These are phyloP conservation scores for Synanthedon tipuliformis DNA, from an alignment of 2,888 invertebrate genomes.

Conservation along the genomic window DNA sequence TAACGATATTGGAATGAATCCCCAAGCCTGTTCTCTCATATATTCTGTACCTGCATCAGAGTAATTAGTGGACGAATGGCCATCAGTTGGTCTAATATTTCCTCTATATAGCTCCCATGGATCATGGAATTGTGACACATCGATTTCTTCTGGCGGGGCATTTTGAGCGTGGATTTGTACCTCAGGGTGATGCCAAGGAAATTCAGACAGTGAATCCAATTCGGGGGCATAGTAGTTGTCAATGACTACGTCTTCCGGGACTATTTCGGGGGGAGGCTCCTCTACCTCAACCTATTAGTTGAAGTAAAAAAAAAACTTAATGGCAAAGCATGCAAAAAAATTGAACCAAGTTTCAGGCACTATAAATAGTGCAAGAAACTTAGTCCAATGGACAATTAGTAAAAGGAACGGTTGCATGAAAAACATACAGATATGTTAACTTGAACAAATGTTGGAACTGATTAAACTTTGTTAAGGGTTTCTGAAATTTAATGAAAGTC, in stretches of 20 bases:
- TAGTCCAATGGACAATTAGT: conserved; percentile 49
- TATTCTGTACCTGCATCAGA: conserved; percentile 5
- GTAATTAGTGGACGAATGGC: conserved; percentile 15
- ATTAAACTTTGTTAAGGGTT: too few relatives aligned
- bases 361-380: conserved; percentile 43
- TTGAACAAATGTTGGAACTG: not conserved
- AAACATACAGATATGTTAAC: conserved; percentile 40
- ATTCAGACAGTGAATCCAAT: conserved; percentile 53
- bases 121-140: conserved; percentile 63
- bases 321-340: conserved; percentile 54
- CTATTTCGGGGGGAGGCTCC: conserved; percentile 23
- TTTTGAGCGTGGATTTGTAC: conserved; percentile 26
- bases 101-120: conserved; percentile 81
- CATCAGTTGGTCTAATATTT: conserved; percentile 43
- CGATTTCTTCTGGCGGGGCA: conserved; percentile 21
- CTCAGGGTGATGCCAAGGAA: conserved; percentile 59
- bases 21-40: not conserved
- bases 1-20: not conserved
- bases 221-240: conserved; percentile 41
- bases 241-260: conserved; percentile 22
- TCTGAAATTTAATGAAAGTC: not conserved
- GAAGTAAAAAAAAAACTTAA: conserved; percentile 57
- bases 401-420: conserved; percentile 18
- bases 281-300: conserved; percentile 57
- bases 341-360: conserved; percentile 56